Evolutionary conservation across 2,797 vertebrate genomes (phyloP).

Genomic region (Sylvia borin): DNA sequence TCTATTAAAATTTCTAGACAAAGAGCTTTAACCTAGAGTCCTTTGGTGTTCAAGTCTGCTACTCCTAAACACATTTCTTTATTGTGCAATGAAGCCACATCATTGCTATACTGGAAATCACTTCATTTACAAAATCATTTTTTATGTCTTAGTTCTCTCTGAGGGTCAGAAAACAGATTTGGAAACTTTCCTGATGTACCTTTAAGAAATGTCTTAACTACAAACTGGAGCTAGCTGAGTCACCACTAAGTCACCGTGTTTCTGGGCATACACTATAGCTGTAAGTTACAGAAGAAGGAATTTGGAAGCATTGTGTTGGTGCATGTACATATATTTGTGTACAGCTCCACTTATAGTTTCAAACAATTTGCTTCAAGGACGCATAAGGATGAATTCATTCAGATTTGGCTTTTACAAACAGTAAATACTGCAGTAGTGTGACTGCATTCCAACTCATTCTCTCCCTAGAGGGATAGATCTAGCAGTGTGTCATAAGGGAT

Average conservation of each 20-base stretch:
- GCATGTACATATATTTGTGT: not conserved
- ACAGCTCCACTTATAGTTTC: not conserved
- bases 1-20: not conserved
- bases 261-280: not conserved
- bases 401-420: not conserved
- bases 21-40: not conserved
- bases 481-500: constrained; percentile 16
- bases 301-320: not conserved
- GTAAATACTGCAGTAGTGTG: not conserved
- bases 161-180: constrained; percentile 18
- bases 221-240: not conserved
- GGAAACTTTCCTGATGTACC: constrained; percentile 11
- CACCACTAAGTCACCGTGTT: not conserved
- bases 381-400: not conserved
- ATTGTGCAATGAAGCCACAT: not conserved
- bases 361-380: not conserved
- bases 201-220: constrained; percentile 5
- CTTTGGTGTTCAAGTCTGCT: not conserved
- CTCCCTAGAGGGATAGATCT: constrained; percentile 32
- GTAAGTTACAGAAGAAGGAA: not conserved
- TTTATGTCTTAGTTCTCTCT: not conserved
- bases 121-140: not conserved
- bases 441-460: constrained; percentile 36
- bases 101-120: constrained; percentile 13
- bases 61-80: not conserved